Conservation (phyloP, 2,113 vertebrate genomes). For the Stictonetta naevosa region DNA sequence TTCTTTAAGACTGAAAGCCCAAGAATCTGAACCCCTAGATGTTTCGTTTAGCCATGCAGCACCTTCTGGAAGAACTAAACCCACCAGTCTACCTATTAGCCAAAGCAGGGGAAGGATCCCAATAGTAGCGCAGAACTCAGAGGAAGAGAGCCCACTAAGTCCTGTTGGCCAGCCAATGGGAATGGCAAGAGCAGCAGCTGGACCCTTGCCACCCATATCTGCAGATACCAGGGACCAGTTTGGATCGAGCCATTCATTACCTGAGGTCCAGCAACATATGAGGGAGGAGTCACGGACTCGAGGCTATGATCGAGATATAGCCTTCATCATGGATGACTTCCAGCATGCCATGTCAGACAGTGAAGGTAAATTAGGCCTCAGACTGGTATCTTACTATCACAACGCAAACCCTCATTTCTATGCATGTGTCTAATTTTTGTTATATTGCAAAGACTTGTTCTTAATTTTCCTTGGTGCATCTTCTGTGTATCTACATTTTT, state of each 20-base stretch:
- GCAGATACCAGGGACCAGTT: slow-evolving; percentile 98
- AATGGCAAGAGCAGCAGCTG: slow-evolving; percentile 97
- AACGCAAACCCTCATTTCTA: slow-evolving; percentile 82
- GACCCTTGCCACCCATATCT: slow-evolving; percentile 96
- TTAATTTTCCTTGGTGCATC: slow-evolving; percentile 69
- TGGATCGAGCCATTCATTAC: slow-evolving; percentile 97
- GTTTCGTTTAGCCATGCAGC: slow-evolving; percentile 88
- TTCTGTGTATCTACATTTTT: slow-evolving; percentile 65
- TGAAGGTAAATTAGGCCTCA: slow-evolving; percentile 95
- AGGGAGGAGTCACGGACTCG: slow-evolving; percentile 95
- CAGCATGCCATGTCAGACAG: slow-evolving; percentile 99
- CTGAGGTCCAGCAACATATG: slow-evolving; percentile 99
- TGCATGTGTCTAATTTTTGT: slow-evolving; percentile 87
- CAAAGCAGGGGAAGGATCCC: slow-evolving; percentile 97
- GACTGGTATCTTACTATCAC: slow-evolving; percentile 79
- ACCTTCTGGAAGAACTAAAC: slow-evolving; percentile 92
- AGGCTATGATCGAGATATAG: slow-evolving; percentile 96
- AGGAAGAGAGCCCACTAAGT: slow-evolving; percentile 97
- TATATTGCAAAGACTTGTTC: slow-evolving; percentile 67
- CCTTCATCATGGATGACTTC: slow-evolving; percentile 99
- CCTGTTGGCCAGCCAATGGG: slow-evolving; percentile 99
- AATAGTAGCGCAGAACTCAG: slow-evolving; percentile 97
- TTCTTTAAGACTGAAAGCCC: slow-evolving; percentile 91
- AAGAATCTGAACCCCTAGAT: slow-evolving; percentile 91
- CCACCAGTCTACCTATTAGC: slow-evolving; percentile 96